A percentile compares a stretch with the other conserved stretches of the same genome.
These are phyloP conservation scores for Panthera uncia DNA, from an alignment of 2,113 vertebrate species.

Conservation along the genomic window DNA sequence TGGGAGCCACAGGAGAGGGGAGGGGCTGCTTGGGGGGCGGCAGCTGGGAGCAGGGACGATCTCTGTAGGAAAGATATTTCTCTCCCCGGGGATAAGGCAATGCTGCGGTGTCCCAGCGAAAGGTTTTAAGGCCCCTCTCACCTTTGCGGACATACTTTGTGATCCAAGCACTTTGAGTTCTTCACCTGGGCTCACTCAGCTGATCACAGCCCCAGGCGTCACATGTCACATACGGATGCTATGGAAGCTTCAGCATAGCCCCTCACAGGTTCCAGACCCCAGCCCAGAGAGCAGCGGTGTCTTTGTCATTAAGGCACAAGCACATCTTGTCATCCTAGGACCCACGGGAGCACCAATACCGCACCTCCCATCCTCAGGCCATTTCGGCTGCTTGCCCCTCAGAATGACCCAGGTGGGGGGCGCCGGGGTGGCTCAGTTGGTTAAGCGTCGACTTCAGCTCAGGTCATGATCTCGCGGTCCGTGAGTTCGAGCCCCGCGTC, in stretches of 20 bases:
- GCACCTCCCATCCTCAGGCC: background rate
- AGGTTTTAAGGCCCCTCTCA: background rate
- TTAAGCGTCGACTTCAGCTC: no score
- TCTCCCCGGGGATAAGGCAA: no score
- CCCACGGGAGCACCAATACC: background rate
- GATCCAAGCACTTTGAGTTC: background rate
- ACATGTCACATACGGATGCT: background rate
- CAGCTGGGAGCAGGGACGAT: background rate
- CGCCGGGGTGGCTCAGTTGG: no score
- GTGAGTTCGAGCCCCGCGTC: no score
- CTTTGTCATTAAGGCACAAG: background rate
- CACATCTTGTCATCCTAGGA: background rate
- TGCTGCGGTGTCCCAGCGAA: background rate
- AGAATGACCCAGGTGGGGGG: background rate
- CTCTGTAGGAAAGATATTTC: background rate
- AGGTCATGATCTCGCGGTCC: no score
- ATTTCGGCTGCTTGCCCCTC: background rate
- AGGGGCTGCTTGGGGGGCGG: background rate
- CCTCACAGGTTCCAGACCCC: background rate
- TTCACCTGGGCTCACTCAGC: background rate
- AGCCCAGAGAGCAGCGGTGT: background rate
- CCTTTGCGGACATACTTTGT: background rate
- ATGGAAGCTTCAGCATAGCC: background rate
- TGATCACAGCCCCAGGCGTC: background rate
- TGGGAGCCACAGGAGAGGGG: background rate